These are phyloP conservation scores for Liasis olivaceus DNA, from an alignment of 2,797 vertebrate genomes.

Conservation along the genomic window DNA sequence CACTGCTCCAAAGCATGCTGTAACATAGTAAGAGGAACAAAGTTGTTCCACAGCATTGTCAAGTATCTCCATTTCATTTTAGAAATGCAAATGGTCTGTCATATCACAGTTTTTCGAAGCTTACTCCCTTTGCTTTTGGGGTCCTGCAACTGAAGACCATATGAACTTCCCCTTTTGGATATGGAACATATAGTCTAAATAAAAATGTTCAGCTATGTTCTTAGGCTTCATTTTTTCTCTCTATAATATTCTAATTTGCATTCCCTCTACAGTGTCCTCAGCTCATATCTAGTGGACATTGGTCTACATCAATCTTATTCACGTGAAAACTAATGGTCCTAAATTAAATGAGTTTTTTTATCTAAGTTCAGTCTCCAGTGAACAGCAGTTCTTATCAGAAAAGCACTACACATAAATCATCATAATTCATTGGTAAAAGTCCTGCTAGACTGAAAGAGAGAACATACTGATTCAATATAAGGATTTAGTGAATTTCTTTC, in stretches of 20 bases:
- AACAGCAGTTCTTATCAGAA: conserved; percentile 41
- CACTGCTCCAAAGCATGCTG: background rate
- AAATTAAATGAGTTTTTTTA: conserved; percentile 54
- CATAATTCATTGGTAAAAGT: conserved; percentile 42
- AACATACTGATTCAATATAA: conserved; percentile 30
- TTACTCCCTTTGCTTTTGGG: background rate
- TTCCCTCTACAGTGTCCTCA: conserved; percentile 5
- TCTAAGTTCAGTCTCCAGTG: conserved; percentile 41
- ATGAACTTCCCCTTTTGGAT: background rate
- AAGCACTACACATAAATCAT: conserved; percentile 51
- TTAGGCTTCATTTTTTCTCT: background rate
- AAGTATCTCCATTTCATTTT: background rate
- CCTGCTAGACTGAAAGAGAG: background rate
- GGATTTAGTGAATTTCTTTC: conserved; percentile 1
- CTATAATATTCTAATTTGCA: background rate
- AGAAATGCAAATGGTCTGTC: background rate
- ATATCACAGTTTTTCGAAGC: background rate
- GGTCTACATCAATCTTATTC: conserved; percentile 47
- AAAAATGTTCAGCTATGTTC: background rate
- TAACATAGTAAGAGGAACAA: background rate
- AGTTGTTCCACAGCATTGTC: background rate
- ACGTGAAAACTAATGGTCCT: conserved; percentile 10
- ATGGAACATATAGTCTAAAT: fast-evolving
- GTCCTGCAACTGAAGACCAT: background rate
- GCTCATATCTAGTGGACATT: conserved; percentile 35